Percentiles rank a stretch among this genome's conserved stretches.
Evolutionary conservation across 2,113 vertebrate species (phyloP).

Genomic region (Tachysurus vachellii): DNA sequence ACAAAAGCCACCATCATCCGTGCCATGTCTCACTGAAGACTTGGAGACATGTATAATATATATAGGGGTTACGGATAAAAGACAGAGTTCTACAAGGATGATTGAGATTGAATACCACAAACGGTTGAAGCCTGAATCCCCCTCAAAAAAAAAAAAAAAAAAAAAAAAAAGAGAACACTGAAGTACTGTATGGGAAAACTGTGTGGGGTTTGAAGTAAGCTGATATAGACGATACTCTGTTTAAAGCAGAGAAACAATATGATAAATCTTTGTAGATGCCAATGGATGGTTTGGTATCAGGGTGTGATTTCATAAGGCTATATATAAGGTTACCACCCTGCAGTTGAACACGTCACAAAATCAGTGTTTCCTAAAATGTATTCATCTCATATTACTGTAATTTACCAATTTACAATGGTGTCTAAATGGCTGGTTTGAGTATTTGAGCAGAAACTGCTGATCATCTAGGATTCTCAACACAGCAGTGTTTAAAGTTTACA

Average conservation of each 20-base stretch:
- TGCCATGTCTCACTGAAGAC: constrained; percentile 2
- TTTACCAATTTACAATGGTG: background rate
- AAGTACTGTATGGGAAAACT: too few relatives aligned
- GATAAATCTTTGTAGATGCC: background rate
- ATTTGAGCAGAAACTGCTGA: background rate
- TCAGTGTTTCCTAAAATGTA: background rate
- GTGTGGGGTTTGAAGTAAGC: background rate
- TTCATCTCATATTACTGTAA: background rate
- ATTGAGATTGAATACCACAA: constrained; percentile 7
- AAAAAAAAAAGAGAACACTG: too few relatives aligned
- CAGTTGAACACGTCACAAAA: background rate
- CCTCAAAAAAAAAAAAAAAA: too few relatives aligned
- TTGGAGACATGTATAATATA: constrained; percentile 10
- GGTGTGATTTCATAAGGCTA: background rate
- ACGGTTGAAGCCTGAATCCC: background rate
- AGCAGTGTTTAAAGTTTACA: background rate
- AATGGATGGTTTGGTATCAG: background rate
- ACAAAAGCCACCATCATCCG: constrained; percentile 15
- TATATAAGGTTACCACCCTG: background rate
- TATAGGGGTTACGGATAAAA: background rate
- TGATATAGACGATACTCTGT: background rate
- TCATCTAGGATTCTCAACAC: background rate
- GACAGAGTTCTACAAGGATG: background rate
- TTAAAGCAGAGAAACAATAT: background rate
- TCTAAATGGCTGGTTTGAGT: background rate